phyloP scores from a whole-genome alignment of 2,113 vertebrate genomes.

The Siphamia tubifer region DNA sequence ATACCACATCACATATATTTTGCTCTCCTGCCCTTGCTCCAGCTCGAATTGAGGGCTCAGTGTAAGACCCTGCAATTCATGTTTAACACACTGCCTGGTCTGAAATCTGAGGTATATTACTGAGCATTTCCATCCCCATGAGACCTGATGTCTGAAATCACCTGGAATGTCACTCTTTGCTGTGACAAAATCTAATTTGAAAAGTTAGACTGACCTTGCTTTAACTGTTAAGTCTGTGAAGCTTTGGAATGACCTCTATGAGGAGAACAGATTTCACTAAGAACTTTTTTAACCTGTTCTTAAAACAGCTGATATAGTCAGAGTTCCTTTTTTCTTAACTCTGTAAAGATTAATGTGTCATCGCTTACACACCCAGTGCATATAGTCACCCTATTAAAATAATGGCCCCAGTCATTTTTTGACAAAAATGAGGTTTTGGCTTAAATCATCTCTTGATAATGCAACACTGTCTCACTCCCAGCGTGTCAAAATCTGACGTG shows the following conservation, averaged over 20 bases:
- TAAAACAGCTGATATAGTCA: conserved; percentile 27
- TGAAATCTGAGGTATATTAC: conserved; percentile 40
- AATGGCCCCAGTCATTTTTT: no score
- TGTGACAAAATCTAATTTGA: conserved; percentile 57
- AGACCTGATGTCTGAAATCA: conserved; percentile 49
- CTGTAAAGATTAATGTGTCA: no score
- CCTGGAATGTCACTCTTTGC: conserved; percentile 45
- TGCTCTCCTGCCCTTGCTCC: not conserved
- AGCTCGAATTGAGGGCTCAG: conserved; percentile 39
- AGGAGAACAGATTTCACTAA: conserved; percentile 39
- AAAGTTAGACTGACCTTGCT: conserved; percentile 49
- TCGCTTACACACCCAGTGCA: no score
- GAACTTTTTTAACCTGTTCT: conserved; percentile 33
- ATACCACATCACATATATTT: conserved; percentile 8
- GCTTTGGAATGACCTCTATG: conserved; percentile 39
- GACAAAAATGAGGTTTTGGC: no score
- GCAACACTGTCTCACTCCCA: no score
- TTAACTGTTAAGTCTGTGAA: conserved; percentile 30
- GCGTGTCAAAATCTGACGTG: no score
- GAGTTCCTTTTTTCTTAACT: conserved; percentile 27
- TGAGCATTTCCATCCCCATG: conserved; percentile 43
- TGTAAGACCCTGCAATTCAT: conserved; percentile 40
- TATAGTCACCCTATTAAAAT: no score
- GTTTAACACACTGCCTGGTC: conserved; percentile 36
- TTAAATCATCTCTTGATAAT: no score